Base-by-base conservation (phyloP, 2,113 vertebrate genomes). In the Pangasianodon hypophthalmus region DNA sequence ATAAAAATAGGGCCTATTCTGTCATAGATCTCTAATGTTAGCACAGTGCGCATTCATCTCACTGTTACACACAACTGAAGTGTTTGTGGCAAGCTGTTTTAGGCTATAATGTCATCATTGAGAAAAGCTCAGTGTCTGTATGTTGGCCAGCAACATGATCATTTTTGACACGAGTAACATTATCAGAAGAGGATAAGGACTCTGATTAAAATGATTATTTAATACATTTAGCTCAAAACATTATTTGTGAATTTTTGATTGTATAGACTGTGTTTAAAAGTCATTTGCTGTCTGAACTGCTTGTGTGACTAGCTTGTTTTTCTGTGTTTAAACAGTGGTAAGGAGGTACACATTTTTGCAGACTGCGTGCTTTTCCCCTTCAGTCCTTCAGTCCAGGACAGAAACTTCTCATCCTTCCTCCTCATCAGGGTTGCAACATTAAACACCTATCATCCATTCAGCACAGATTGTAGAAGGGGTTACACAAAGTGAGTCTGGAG, bases 281-380 rank as follows among this genome's bases (percentile, higher is more conserved):
- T 82, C 44, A 29, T 5, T 18, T 14, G 75, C 48, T 4, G 0
- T 54, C 29, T 56, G 77, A 48, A 48, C 44, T 48, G 24, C 75
- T 82, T 82, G 48, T 82, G 50, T 82, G 79, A 82, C 50, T 82
- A 11, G 13, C 7, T 81, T 80, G 46, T 80, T 50, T 79, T 85
- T 54, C 52, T 58, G 21, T 89, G 32, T 90, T 82, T 87, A 85
- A 50, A 81, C 46, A 56, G 88, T 29, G 64, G 46, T 37, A 52
- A 52, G 80, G n/a, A 77, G 48, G 48, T 84, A 79, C 41, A 54
- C 24, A 24, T 80, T 54, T 54, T 52, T 7, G 52, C 73, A 80
- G 46, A 80, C 75, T 0, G 54, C 80, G 4, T 75, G 32, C 80
- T 83, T 67, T 37, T 91, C 54, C 48, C 5, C 54, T 77, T 62